Evolutionary conservation across 1,140 invertebrate genomes (phyloP).

Genomic region (Condylostylus longicornis): DNA sequence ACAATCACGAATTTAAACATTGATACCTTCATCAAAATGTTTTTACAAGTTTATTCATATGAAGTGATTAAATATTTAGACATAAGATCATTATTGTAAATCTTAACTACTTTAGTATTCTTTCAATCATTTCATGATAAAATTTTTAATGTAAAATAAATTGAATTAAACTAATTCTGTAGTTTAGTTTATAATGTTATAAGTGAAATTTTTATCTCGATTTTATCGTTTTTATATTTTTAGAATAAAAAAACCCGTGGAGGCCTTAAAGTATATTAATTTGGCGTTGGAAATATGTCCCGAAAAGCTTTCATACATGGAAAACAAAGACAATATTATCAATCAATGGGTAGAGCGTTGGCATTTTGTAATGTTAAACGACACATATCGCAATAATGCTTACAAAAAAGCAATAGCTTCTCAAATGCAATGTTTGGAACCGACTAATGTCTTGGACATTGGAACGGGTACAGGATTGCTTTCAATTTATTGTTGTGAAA

Average conservation of each 20-base stretch:
- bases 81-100: too few species aligned
- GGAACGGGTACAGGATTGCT: conserved; percentile 58
- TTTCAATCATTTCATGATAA: too few species aligned
- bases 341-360: conserved; percentile 48
- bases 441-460: conserved; percentile 49
- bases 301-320: conserved; percentile 22
- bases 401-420: conserved; percentile 47
- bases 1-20: too few species aligned
- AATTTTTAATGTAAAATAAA: too few species aligned
- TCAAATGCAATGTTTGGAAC: conserved; percentile 33
- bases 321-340: conserved; percentile 33
- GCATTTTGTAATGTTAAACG: conserved; percentile 74
- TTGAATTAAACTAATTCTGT: too few species aligned
- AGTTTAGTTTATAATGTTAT: too few species aligned
- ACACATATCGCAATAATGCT: conserved; percentile 46
- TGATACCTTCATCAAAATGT: too few species aligned
- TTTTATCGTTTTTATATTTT: too few species aligned
- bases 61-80: too few species aligned
- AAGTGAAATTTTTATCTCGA: too few species aligned
- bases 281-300: conserved; percentile 8
- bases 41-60: too few species aligned
- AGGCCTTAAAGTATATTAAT: conserved; percentile 1
- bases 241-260: conserved; percentile 9
- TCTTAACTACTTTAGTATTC: too few species aligned
- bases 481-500: conserved; percentile 44